Percentiles rank a stretch among this genome's conserved stretches.
phyloP scores from a whole-genome alignment of 2,113 vertebrate genomes.

The Pollachius pollachius region DNA sequence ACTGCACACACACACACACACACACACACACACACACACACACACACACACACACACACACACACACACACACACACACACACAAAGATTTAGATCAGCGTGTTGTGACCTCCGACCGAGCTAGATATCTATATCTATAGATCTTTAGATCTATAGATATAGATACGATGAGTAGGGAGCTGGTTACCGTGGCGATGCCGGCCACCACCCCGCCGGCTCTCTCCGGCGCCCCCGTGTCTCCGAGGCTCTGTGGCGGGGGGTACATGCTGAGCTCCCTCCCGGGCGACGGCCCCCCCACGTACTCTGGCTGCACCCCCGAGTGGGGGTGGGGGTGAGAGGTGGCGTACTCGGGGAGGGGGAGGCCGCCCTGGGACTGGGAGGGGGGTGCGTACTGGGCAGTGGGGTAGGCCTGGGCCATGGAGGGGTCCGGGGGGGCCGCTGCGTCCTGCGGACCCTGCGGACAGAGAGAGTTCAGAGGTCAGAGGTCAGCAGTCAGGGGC shows the following conservation, averaged over 20 bases:
- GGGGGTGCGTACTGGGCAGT: conserved; percentile 89
- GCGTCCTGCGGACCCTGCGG: conserved; percentile 94
- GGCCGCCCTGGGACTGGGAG: conserved; percentile 89
- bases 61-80: not conserved
- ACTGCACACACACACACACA: not conserved
- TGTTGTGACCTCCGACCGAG: no score
- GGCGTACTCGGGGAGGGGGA: conserved; percentile 85
- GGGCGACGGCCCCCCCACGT: conserved; percentile 81
- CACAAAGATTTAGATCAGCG: no score
- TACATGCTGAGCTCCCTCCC: conserved; percentile 92
- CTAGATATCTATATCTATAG: not conserved
- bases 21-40: not conserved
- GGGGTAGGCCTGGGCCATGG: conserved; percentile 94
- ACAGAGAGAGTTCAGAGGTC: not conserved
- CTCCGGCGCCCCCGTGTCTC: conserved; percentile 83
- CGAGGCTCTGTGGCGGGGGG: conserved; percentile 88
- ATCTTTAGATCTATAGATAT: not conserved
- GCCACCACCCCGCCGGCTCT: conserved; percentile 87
- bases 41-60: not conserved
- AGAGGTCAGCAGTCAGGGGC: not conserved
- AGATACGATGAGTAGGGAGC: not conserved
- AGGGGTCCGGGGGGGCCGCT: conserved; percentile 86
- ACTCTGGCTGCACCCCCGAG: conserved; percentile 78
- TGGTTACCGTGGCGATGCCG: conserved; percentile 94
- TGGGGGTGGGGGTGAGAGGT: conserved; percentile 88